Base-by-base conservation (phyloP, 2,888 invertebrate genomes). In the Cheilosia scutellata region DNA sequence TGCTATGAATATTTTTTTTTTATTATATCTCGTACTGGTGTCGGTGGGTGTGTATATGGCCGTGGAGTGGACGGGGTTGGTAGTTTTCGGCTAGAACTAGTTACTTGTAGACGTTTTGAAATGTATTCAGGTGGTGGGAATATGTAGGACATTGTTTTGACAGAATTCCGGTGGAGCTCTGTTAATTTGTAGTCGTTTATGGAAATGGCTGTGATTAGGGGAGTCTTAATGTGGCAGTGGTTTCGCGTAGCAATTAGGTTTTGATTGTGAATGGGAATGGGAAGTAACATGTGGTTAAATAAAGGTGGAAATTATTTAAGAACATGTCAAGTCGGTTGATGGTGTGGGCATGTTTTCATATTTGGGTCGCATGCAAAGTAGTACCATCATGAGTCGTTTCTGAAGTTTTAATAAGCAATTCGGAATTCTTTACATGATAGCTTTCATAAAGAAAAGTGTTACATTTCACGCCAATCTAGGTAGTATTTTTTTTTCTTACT, bases 221-320 rank as follows among this genome's bases (percentile, higher is more conserved):
- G 53, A 5, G 40, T 29, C 40, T 40, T 42, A 11, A 29, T 68
- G 66, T 68, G 42, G 16, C 13, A 25, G 37, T 5, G 4, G 16
- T 60, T 62, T 44, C 27, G 2, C 44, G 29, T 9, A 47, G 20
- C 16, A 62, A 47, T 62, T 42, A 60, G 16, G 42, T 29, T 62
- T 62, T 44, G 29, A n/a, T 42, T 44, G 29, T 31, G 13, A 13
- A 29, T 42, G 42, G 27, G 40, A 13, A 29, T 42, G 42, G n/a
- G n/a, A 25, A 58, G 25, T 20, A 55, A 33, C 31, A 16, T 55
- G n/a, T 33, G 16, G 29, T 7, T n/a, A 55, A 55, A 31, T 55
- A 5, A 33, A 33, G n/a, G 47, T 47, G 16, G 16, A 55, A 7
- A 16, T 37, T 16, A 0, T 47, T 47, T 20, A 0, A 47, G 47